phyloP scores from a whole-genome alignment of 2,888 invertebrate genomes.

The Drosophila cognata region DNA sequence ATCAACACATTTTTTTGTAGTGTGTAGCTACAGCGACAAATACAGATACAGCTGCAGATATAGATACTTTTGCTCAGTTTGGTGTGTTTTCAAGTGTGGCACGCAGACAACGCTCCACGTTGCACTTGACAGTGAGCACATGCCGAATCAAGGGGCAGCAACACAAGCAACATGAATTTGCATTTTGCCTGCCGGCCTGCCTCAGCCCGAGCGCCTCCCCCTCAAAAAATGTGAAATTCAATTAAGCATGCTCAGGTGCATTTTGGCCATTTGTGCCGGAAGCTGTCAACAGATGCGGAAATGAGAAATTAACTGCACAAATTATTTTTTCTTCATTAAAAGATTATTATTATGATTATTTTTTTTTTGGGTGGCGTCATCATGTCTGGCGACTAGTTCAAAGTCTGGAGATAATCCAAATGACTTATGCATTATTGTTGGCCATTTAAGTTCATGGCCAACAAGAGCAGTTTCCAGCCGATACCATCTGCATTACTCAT shows the following conservation, averaged over 20 bases:
- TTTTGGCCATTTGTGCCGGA: constrained; percentile 40
- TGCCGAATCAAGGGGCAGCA: constrained; percentile 28
- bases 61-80: constrained; percentile 23
- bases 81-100: constrained; percentile 64
- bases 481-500: constrained; percentile 34
- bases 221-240: constrained; percentile 61
- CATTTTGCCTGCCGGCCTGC: constrained; percentile 14
- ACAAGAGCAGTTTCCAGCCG: constrained; percentile 2
- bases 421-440: constrained; percentile 25
- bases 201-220: not conserved
- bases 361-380: constrained; percentile 26
- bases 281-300: constrained; percentile 50
- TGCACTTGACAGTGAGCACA: constrained; percentile 66
- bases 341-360: not conserved
- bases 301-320: constrained; percentile 57
- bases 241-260: constrained; percentile 70
- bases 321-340: constrained; percentile 32
- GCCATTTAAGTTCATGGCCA: constrained; percentile 41
- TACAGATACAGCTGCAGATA: constrained; percentile 3
- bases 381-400: constrained; percentile 35
- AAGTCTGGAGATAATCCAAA: constrained; percentile 24
- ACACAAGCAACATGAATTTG: constrained; percentile 24
- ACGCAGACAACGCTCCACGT: constrained; percentile 38
- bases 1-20: not conserved
- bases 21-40: not conserved